These are phyloP conservation scores for Agrochola lychnidis DNA, from an alignment of 2,888 invertebrate genomes.

Conservation along the genomic window DNA sequence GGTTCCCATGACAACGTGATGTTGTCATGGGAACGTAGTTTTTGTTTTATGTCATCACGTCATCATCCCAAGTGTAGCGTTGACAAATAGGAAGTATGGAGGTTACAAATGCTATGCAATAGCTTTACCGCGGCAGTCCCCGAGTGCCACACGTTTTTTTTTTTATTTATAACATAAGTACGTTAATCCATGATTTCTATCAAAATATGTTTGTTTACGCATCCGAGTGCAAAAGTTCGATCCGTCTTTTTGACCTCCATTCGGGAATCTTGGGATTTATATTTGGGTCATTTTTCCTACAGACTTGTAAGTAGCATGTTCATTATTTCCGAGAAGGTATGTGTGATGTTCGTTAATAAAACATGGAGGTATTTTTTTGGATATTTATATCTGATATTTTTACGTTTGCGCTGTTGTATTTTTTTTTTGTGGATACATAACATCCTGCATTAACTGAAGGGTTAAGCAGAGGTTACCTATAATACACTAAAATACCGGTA, in stretches of 20 bases:
- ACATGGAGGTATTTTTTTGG: neutral
- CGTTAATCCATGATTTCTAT: neutral
- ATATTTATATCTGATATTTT: neutral
- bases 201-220: constrained; percentile 41
- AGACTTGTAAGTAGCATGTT: constrained; percentile 15
- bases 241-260: constrained; percentile 47
- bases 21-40: too few relatives aligned
- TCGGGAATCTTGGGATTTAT: constrained; percentile 25
- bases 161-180: neutral
- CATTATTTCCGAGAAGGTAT: constrained; percentile 5
- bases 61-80: too few relatives aligned
- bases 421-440: neutral
- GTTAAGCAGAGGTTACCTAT: neutral
- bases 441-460: too few relatives aligned
- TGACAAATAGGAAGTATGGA: too few relatives aligned
- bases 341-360: constrained; percentile 6
- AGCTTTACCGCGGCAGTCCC: too few relatives aligned
- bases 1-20: too few relatives aligned
- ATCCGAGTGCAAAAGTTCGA: constrained; percentile 38
- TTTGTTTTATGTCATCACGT: too few relatives aligned
- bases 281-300: constrained; percentile 33
- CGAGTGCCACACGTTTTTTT: too few relatives aligned
- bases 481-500: neutral
- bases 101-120: too few relatives aligned
- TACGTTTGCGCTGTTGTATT: neutral